Conservation (phyloP, 92 coral and sea anemone genomes). For the Montipora capitata region DNA sequence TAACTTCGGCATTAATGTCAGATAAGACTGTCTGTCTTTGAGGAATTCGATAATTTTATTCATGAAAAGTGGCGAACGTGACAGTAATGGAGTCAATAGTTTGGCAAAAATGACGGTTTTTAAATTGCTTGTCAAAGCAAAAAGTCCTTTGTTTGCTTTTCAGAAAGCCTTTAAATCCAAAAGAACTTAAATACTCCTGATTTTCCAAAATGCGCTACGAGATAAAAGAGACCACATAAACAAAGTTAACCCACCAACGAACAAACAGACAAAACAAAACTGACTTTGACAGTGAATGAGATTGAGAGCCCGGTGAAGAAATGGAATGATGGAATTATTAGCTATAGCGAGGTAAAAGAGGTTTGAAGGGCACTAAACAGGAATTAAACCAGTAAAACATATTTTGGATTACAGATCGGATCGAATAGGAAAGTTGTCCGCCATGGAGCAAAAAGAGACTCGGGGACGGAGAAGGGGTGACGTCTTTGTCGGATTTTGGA, state of each 20-base stretch:
- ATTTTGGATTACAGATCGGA: too few species aligned
- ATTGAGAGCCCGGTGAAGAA: too few species aligned
- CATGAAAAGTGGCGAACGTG: background rate
- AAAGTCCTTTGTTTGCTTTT: slow-evolving; percentile 6
- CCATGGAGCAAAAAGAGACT: too few species aligned
- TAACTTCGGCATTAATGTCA: background rate
- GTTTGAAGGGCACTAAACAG: too few species aligned
- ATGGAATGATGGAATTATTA: too few species aligned
- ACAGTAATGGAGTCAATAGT: slow-evolving; percentile 16
- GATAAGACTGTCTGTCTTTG: background rate
- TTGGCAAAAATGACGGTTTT: background rate
- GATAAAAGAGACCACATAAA: background rate
- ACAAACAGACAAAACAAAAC: background rate
- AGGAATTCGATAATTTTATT: slow-evolving; percentile 22
- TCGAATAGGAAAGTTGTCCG: too few species aligned
- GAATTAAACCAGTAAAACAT: too few species aligned
- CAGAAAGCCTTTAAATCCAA: background rate
- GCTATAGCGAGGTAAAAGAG: too few species aligned
- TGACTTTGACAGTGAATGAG: too few species aligned
- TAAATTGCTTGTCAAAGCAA: slow-evolving; percentile 3
- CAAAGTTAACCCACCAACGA: background rate
- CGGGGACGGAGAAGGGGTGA: too few species aligned
- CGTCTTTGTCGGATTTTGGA: too few species aligned
- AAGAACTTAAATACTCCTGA: background rate
- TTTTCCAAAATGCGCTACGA: background rate